Base-by-base conservation (phyloP, 2,113 vertebrate genomes). In the Pseudorasbora parva region DNA sequence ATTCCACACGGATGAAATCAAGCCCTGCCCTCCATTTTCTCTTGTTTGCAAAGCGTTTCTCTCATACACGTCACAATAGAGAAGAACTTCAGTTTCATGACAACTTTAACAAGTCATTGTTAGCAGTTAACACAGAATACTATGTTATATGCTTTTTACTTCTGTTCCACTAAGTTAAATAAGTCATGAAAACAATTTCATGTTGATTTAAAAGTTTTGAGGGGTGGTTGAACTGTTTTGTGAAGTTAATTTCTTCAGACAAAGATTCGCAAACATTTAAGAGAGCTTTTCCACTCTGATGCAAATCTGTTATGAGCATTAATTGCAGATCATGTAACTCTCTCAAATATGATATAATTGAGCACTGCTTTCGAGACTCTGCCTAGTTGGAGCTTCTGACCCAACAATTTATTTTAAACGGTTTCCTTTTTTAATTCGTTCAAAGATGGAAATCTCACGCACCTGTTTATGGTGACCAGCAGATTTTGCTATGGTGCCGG, bases 301-400 rank as follows among this genome's bases (percentile, higher is more conserved):
- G 60, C 60, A 87, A 68, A 77, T 87, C 66, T 82, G 71, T 68
- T 68, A n/a, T 49, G 41, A 45, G 33, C 23, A 64, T 82, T 82
- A 82, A 68, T 82, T 85, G 68, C 57, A 21, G 78, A 84, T 81
- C 78, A 59, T 78, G 80, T 78, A 54, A 68, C n/a, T 57, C 62
- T 17, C 37, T 54, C 9, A 51, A 19, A 51, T 54, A 30, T 75
- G 77, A 85, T 83, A 81, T 88, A 87, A 83, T 51, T 30, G 47
- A 33, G 72, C 10, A 1, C 69, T 8, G 68, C 11, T 75, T 75
- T 75, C 0, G 1, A 27, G 12, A 73, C n/a, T 49, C 25, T 23
- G 8, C 14, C 47, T 25, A 72, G 69, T 47, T 73, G 23, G n/a
- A 21, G n/a, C n/a, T 21, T 54, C 6, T 54, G 47, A 75, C 27